Percentiles rank a stretch among this genome's conserved stretches.
These are phyloP conservation scores for Nesogale talazaci DNA, from an alignment of 2,113 vertebrate genomes.

Conservation along the genomic window DNA sequence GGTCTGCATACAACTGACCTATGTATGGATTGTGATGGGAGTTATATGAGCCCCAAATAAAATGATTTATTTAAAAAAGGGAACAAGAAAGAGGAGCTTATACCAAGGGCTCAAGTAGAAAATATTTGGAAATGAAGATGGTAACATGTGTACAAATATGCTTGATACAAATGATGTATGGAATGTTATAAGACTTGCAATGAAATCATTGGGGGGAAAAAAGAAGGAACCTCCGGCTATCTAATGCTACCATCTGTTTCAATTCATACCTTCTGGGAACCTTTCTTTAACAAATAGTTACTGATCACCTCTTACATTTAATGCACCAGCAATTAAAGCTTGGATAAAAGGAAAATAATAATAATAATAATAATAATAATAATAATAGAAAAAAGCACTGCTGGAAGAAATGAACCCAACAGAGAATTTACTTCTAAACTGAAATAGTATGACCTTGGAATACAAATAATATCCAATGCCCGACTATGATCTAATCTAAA, in stretches of 20 bases:
- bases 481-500: constrained; percentile 16
- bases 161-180: no score
- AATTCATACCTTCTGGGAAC: not conserved
- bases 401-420: not conserved
- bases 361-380: not conserved
- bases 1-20: no score
- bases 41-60: no score
- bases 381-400: not conserved
- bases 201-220: no score
- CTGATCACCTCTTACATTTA: constrained; percentile 4
- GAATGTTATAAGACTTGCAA: no score
- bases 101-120: no score
- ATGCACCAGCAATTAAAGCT: not conserved
- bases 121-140: no score
- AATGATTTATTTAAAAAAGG: no score
- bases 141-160: no score
- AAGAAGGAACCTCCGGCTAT: not conserved
- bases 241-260: not conserved
- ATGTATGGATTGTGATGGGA: no score
- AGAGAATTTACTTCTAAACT: constrained; percentile 28
- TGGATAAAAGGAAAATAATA: not conserved
- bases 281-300: not conserved
- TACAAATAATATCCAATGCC: not conserved
- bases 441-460: not conserved
- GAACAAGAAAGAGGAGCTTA: no score